Evolutionary conservation across 1,140 invertebrate genomes (phyloP), one percentile per base, ranked within the genome.

Genomic region (Drosophila sturtevanti): DNA sequence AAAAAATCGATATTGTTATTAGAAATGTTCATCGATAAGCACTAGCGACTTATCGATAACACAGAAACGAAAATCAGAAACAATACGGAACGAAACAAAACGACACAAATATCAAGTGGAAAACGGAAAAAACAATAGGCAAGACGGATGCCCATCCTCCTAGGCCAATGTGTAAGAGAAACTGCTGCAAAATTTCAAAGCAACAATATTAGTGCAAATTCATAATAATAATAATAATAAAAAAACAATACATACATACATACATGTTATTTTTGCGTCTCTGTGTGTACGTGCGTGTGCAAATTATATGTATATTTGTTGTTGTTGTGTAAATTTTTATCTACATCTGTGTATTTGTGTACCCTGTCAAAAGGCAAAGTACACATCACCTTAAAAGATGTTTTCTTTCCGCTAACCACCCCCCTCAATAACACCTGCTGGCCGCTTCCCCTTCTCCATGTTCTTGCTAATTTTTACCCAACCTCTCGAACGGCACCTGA

Each of bases 351-450:
- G n/a, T 56, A 16, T 56, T 31, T 56, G 27, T 56, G 14, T 56
- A 12, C 27, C 27, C 54, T 56, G 54, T 56, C 27, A 35, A 56
- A 56, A 56, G 54, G 54, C 54, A 56, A 56, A 56, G 54, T 56
- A 56, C 54, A 56, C 54, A 56, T 56, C 54, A 56, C 27, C 27
- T 56, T 35, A 56, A 31, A 56, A 56, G 52, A n/a, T 56, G 24
- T 27, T 14, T 56, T 56, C 27, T 11, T 34, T 27, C 54, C 16
- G 2, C 38, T 21, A 16, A n/a, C 16, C 41, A 16, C 16, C n/a
- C 2, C 4, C 38, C n/a, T 41, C 38, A 41, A 12, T 48, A 48
- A 16, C 41, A 48, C 41, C 41, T 48, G 41, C 41, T 48, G 41
- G 21, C 41, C 52, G 52, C 27, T 16, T 2, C 4, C 52, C 27